phyloP scores from a whole-genome alignment of 2,797 vertebrate species.

The Hydrophis major region DNA sequence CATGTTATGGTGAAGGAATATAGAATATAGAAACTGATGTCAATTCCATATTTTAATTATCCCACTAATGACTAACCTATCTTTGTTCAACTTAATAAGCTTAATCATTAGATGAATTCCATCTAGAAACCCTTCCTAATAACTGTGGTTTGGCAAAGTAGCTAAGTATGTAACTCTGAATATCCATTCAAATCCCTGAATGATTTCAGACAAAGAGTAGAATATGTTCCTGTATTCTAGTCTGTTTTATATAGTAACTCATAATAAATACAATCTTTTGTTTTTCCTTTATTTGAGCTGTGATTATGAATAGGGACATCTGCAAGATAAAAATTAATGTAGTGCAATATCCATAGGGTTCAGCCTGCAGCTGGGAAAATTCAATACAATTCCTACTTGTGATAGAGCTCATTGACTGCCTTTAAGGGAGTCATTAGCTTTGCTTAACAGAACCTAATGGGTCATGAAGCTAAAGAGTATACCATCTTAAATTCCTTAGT shows the following conservation, averaged over 20 bases:
- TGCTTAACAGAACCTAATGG: background rate
- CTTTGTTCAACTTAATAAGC: background rate
- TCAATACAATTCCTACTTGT: background rate
- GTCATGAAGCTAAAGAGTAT: background rate
- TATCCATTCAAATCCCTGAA: background rate
- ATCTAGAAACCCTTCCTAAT: background rate
- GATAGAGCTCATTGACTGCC: background rate
- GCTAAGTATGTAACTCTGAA: background rate
- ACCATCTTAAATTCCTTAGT: background rate
- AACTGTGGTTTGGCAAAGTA: background rate
- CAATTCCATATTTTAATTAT: background rate
- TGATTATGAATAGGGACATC: background rate
- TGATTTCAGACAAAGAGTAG: background rate
- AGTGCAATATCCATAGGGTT: background rate
- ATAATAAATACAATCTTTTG: background rate
- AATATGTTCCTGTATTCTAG: background rate
- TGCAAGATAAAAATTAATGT: background rate
- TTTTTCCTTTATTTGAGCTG: background rate
- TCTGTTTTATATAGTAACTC: background rate
- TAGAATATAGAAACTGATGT: conserved; percentile 21
- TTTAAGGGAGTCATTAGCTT: background rate
- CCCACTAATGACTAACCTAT: background rate
- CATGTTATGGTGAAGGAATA: conserved; percentile 8
- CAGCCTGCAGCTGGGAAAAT: background rate
- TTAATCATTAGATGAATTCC: conserved; percentile 2